Evolutionary conservation across 2,113 vertebrate species (phyloP).

Genomic region (Chloropsis hardwickii): DNA sequence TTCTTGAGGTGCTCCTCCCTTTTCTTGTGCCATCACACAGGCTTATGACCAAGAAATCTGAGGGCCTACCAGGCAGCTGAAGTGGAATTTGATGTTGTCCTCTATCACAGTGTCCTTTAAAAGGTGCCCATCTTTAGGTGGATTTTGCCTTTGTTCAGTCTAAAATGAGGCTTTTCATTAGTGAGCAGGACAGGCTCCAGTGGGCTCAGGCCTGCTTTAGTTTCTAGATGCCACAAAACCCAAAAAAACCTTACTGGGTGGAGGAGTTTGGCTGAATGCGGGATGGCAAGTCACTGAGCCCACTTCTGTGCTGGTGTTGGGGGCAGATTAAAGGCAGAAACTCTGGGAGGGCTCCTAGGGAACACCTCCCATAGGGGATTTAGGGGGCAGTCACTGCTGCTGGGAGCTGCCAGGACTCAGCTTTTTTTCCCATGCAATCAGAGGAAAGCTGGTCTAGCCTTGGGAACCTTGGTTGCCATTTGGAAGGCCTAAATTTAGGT

Average conservation of each 20-base stretch:
- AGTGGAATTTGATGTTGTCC: background rate
- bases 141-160: fast-evolving
- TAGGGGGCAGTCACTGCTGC: fast-evolving
- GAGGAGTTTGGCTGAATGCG: background rate
- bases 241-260: background rate
- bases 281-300: background rate
- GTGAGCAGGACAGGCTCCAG: background rate
- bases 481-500: background rate
- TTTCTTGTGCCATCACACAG: background rate
- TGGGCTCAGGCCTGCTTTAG: background rate
- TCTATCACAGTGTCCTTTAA: background rate
- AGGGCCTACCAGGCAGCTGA: background rate
- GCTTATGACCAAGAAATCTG: background rate
- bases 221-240: background rate
- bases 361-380: background rate
- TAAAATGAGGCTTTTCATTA: background rate
- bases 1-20: background rate
- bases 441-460: background rate
- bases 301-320: background rate
- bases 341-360: background rate
- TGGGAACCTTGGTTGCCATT: background rate
- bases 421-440: background rate
- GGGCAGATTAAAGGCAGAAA: background rate
- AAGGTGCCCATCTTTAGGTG: background rate
- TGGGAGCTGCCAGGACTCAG: background rate